Conservation (phyloP, 2,888 invertebrate species). For the Nycteola revayana region DNA sequence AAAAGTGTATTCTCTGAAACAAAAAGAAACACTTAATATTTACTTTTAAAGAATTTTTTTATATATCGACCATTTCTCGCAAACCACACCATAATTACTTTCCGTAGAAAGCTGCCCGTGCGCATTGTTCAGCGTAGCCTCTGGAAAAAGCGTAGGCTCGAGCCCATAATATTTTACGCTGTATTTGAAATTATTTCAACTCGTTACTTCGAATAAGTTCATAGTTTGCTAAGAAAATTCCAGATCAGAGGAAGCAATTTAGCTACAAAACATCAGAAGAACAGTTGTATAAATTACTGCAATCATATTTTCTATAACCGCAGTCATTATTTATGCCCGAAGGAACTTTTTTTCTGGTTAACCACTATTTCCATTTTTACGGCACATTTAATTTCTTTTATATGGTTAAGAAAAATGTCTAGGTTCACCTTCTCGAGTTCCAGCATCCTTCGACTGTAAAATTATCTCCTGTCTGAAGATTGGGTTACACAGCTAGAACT, state of each 20-base stretch:
- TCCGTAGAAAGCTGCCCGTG: slow-evolving; percentile 38
- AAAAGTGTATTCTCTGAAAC: too few relatives aligned
- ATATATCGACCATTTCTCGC: slow-evolving; percentile 12
- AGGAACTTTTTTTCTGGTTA: too few relatives aligned
- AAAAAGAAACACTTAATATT: too few relatives aligned
- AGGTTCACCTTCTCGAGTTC: slow-evolving; percentile 25
- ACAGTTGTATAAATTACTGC: slow-evolving; percentile 27
- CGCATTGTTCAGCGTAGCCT: slow-evolving; percentile 50
- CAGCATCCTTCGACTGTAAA: slow-evolving; percentile 60
- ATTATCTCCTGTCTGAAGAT: slow-evolving; percentile 51
- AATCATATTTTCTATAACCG: slow-evolving; percentile 31
- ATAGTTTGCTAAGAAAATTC: slow-evolving; percentile 22
- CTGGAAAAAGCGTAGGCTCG: slow-evolving; percentile 40
- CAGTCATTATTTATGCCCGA: too few relatives aligned
- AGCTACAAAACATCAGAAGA: slow-evolving; percentile 29
- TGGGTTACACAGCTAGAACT: slow-evolving; percentile 62
- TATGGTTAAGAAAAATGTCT: slow-evolving; percentile 20
- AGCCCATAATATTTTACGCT: slow-evolving; percentile 36
- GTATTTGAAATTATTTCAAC: slow-evolving; percentile 29
- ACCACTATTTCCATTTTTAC: too few relatives aligned
- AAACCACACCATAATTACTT: slow-evolving; percentile 26
- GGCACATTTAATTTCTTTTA: slow-evolving; percentile 31
- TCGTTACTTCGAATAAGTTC: slow-evolving; percentile 24
- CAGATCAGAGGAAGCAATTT: slow-evolving; percentile 31
- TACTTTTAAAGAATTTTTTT: not conserved